Percentiles rank a stretch among this genome's conserved stretches.
Conservation (phyloP, 1,140 invertebrate genomes). For the Drosophila serrata region DNA sequence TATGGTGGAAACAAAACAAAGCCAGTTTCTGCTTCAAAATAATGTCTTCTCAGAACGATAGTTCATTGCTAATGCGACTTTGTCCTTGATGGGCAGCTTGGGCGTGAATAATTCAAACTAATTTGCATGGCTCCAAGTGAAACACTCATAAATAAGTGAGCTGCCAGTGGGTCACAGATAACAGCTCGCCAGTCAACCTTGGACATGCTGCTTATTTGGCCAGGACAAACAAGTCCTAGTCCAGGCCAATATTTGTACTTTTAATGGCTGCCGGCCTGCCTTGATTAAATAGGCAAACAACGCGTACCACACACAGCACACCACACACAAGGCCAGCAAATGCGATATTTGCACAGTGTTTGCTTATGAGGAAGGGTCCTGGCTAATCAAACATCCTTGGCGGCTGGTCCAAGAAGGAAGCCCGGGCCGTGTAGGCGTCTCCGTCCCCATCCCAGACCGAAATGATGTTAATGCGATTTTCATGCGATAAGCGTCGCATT, state of each 20-base stretch:
- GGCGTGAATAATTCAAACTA: constrained; percentile 57
- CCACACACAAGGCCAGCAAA: constrained; percentile 17
- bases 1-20: neutral
- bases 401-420: neutral
- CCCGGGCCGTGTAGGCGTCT: constrained; percentile 3
- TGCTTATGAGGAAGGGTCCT: constrained; percentile 31
- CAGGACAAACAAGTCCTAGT: constrained; percentile 28
- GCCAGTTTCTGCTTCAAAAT: neutral
- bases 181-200: constrained; percentile 39
- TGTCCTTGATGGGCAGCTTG: constrained; percentile 19
- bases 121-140: constrained; percentile 56
- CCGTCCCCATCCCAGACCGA: neutral
- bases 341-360: constrained; percentile 56
- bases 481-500: constrained; percentile 76
- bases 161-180: constrained; percentile 63
- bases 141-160: constrained; percentile 61
- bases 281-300: constrained; percentile 75
- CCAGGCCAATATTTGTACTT: constrained; percentile 65
- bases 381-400: constrained; percentile 44
- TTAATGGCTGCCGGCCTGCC: constrained; percentile 59
- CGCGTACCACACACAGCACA: constrained; percentile 1
- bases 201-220: constrained; percentile 39
- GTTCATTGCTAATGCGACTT: neutral
- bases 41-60: neutral
- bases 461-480: constrained; percentile 72